These are phyloP conservation scores for Scaptomyza hsui DNA, from an alignment of 1,140 invertebrate species.

Conservation along the genomic window DNA sequence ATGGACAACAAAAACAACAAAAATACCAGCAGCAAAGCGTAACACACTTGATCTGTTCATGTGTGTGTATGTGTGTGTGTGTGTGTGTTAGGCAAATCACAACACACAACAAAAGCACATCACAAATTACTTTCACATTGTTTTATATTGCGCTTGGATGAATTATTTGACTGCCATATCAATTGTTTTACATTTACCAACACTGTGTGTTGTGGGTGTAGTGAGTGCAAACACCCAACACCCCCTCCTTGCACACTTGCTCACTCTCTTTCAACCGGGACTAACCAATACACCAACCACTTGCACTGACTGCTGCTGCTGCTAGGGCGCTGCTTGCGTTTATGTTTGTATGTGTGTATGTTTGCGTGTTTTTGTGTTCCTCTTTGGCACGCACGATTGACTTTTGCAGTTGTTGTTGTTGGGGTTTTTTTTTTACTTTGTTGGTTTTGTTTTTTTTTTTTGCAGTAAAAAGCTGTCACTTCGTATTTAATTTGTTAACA, in stretches of 20 bases:
- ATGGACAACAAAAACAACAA: constrained; percentile 59
- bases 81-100: constrained; percentile 30
- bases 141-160: constrained; percentile 32
- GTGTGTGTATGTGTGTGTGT: constrained; percentile 9
- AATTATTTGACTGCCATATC: constrained; percentile 12
- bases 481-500: constrained; percentile 40
- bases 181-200: constrained; percentile 45
- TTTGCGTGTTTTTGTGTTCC: constrained; percentile 22
- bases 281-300: constrained; percentile 65
- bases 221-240: constrained; percentile 26
- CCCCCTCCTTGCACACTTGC: neutral
- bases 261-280: constrained; percentile 4
- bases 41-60: constrained; percentile 17
- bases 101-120: constrained; percentile 41
- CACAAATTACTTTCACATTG: constrained; percentile 76
- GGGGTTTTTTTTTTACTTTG: neutral
- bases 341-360: constrained; percentile 2
- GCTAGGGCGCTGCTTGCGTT: constrained; percentile 7
- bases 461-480: constrained; percentile 28
- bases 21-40: constrained; percentile 46
- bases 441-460: constrained; percentile 10
- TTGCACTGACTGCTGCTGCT: constrained; percentile 51
- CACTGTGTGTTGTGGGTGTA: constrained; percentile 40
- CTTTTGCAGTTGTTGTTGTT: constrained; percentile 32
- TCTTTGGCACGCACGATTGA: constrained; percentile 60